Base-by-base conservation (phyloP, 2,113 vertebrate genomes). In the Saccopteryx leptura region DNA sequence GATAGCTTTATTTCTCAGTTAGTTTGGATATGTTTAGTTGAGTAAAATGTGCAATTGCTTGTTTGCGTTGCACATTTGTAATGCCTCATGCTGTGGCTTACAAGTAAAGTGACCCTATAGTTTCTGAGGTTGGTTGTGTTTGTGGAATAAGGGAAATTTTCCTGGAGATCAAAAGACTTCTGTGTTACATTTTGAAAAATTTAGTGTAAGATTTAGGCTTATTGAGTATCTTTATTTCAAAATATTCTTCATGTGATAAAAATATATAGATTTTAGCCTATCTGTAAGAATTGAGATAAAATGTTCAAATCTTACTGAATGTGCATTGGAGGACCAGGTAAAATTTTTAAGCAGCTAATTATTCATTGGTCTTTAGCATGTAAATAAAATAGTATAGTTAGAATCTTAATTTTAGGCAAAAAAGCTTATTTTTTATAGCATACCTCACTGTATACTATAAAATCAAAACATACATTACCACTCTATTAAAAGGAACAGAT, bases 221-320 rank as follows among this genome's bases (percentile, higher is more conserved):
- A n/a, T 75, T 88, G 63, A 76, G 31, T 84, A 60, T 85, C 14
- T 92, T 83, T 33, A 79, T 95, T 96, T 94, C 61, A 71, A 65
- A 96, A 84, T 33, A 79, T 52, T 65, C 66, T 95, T 28, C 10
- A 7, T 81, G 4, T 74, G 21, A 63, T 33, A 69, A 75, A 56
- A 88, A 26, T 60, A 66, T 80, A 10, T 82, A 80, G 15, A 86
- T 81, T 87, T 90, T 95, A 96, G 54, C 54, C 23, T 39, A 58
- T 93, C 33, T 83, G 17, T 4, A 85, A 84, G 26, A 88, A 81
- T 50, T 66, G 31, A 96, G 85, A 87, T 82, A 71, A 83, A 95
- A 63, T 56, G 14, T 88, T 76, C 8, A 60, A n/a, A 46, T 88
- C 81, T 82, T 94, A 74, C 31, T 80, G 21, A 93, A 60, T 15